Conservation (phyloP, 2,888 invertebrate species). For the Napeogenes inachia region DNA sequence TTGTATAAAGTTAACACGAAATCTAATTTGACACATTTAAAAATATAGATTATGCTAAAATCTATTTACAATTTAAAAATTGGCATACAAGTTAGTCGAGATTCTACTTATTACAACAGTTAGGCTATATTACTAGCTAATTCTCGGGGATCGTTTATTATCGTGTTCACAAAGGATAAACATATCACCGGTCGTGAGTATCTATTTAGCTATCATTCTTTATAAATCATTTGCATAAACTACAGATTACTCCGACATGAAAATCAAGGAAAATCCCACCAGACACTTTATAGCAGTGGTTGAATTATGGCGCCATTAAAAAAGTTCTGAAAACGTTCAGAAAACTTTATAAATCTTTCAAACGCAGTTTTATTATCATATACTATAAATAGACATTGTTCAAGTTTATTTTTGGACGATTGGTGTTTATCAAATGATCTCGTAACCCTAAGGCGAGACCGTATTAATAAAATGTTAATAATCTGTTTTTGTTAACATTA, state of each 20-base stretch:
- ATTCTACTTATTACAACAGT: too few species aligned
- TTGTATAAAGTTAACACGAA: neutral
- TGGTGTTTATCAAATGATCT: conserved; percentile 53
- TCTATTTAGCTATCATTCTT: conserved; percentile 10
- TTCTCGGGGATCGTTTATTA: conserved; percentile 8
- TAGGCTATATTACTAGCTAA: neutral
- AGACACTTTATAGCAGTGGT: conserved; percentile 15
- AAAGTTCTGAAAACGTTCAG: conserved; percentile 6
- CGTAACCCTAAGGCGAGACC: conserved; percentile 45
- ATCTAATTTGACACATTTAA: conserved; percentile 5
- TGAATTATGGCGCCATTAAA: conserved; percentile 17
- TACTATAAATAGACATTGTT: conserved; percentile 26
- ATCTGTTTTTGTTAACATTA: conserved; percentile 4
- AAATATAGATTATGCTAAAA: neutral
- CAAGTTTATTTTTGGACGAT: conserved; percentile 53
- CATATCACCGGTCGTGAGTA: conserved; percentile 12
- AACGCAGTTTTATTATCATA: conserved; percentile 4
- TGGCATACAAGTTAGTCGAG: too few species aligned
- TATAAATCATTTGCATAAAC: conserved; percentile 12
- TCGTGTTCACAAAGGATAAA: conserved; percentile 11
- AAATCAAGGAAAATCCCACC: conserved; percentile 21
- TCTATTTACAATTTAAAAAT: too few species aligned
- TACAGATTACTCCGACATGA: conserved; percentile 13
- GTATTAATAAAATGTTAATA: conserved; percentile 19
- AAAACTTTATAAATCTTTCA: conserved; percentile 7